Conservation (phyloP, 2,888 invertebrate genomes). For the Isoperla grammatica region DNA sequence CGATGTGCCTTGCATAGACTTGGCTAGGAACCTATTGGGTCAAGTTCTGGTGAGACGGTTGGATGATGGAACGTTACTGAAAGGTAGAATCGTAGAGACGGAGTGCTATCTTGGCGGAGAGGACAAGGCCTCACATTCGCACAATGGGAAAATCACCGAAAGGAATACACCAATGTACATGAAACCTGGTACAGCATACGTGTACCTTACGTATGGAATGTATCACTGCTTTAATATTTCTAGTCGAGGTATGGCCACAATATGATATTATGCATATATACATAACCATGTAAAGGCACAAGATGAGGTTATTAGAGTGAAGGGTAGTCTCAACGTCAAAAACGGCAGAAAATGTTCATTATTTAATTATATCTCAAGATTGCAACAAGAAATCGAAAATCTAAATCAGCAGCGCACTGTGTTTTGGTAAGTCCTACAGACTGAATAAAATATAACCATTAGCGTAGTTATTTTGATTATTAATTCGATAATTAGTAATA, state of each 20-base stretch:
- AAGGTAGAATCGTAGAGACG: conserved; percentile 65
- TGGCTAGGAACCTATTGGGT: conserved; percentile 57
- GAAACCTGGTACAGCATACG: conserved; percentile 62
- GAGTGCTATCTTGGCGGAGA: conserved; percentile 63
- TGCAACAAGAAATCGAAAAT: no score
- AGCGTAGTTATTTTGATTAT: no score
- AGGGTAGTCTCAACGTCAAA: no score
- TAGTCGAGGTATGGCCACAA: conserved; percentile 48
- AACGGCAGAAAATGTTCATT: no score
- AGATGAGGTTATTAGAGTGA: no score
- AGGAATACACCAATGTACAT: conserved; percentile 66
- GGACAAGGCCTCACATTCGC: conserved; percentile 63
- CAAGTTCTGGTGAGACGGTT: conserved; percentile 54
- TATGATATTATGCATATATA: no score
- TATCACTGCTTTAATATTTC: conserved; percentile 70
- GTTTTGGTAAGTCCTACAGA: no score
- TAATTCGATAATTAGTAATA: no score
- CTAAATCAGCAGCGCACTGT: no score
- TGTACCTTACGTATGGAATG: conserved; percentile 70
- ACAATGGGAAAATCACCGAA: conserved; percentile 51
- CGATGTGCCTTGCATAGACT: conserved; percentile 44
- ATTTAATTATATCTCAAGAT: no score
- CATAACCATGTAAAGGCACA: no score
- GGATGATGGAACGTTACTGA: conserved; percentile 48
- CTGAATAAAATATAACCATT: no score